These are phyloP conservation scores for Watsonalla binaria DNA, from an alignment of 2,888 invertebrate species.

Conservation along the genomic window DNA sequence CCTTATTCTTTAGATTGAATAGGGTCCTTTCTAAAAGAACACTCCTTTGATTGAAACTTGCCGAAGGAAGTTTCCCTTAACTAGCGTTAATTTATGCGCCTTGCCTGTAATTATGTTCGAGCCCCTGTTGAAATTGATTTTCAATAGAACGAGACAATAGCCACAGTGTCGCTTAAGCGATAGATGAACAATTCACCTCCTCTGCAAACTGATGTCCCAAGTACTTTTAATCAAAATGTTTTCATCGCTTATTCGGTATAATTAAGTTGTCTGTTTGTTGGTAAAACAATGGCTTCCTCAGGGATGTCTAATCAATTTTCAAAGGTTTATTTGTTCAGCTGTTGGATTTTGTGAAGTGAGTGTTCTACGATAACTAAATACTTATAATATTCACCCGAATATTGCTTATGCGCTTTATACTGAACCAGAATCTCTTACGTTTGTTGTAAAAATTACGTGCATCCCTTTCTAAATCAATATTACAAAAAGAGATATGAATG, in stretches of 20 bases:
- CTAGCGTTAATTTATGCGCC: constrained; percentile 68
- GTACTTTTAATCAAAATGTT: constrained; percentile 15
- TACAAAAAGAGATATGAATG: too few species aligned
- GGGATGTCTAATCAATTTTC: not conserved
- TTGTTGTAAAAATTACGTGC: too few species aligned
- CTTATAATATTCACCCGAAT: too few species aligned
- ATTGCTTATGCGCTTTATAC: too few species aligned
- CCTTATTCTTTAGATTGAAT: constrained; percentile 33
- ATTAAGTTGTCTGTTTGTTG: not conserved
- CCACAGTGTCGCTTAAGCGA: constrained; percentile 36
- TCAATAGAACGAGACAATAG: constrained; percentile 56
- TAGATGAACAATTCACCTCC: constrained; percentile 37
- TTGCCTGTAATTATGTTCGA: constrained; percentile 60
- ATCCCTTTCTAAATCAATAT: too few species aligned
- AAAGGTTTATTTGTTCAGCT: not conserved
- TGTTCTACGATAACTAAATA: too few species aligned
- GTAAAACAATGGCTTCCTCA: not conserved
- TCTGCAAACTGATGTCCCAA: constrained; percentile 14
- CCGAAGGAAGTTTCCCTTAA: constrained; percentile 54
- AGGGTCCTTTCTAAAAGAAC: constrained; percentile 55
- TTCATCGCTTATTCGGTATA: not conserved
- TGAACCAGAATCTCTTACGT: too few species aligned
- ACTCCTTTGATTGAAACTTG: constrained; percentile 59
- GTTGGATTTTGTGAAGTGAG: not conserved
- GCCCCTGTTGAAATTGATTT: constrained; percentile 56